These are phyloP conservation scores for Seriola aureovittata DNA, from an alignment of 2,113 vertebrate species.

Conservation along the genomic window DNA sequence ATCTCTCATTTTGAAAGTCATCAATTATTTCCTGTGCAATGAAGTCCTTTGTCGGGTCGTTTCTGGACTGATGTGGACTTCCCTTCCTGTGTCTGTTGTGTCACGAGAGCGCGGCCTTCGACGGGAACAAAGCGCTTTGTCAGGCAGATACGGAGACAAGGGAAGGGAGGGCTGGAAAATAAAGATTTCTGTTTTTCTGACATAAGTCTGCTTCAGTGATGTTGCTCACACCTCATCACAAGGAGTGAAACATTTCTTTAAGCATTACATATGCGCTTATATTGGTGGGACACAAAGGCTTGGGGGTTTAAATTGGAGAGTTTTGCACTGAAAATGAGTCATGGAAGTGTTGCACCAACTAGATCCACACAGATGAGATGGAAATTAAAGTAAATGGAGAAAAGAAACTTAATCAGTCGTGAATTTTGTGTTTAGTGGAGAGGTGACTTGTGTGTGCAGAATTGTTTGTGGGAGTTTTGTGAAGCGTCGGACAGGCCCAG, in stretches of 20 bases:
- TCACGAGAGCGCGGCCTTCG: constrained; percentile 24
- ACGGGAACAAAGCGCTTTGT: constrained; percentile 11
- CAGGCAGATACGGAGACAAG: background rate
- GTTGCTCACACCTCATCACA: constrained; percentile 1
- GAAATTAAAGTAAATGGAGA: constrained; percentile 28
- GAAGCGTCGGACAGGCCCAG: background rate
- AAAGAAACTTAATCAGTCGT: constrained; percentile 27
- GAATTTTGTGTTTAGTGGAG: constrained; percentile 31
- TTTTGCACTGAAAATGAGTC: constrained; percentile 10
- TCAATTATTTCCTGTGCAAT: constrained; percentile 35
- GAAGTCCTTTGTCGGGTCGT: constrained; percentile 33
- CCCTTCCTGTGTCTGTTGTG: constrained; percentile 43
- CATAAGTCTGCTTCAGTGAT: background rate
- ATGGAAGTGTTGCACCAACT: constrained; percentile 27
- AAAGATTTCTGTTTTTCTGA: background rate
- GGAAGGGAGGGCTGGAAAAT: background rate
- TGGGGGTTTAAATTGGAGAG: constrained; percentile 30
- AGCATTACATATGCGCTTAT: constrained; percentile 18
- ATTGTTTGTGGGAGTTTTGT: constrained; percentile 35
- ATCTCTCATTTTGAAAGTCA: constrained; percentile 57
- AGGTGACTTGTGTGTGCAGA: constrained; percentile 19
- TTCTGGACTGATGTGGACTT: constrained; percentile 41
- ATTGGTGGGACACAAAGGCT: constrained; percentile 18
- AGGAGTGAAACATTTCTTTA: constrained; percentile 3
- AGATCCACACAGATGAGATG: constrained; percentile 44